Evolutionary conservation across 2,113 vertebrate species (phyloP).

Genomic region (Gambusia affinis): DNA sequence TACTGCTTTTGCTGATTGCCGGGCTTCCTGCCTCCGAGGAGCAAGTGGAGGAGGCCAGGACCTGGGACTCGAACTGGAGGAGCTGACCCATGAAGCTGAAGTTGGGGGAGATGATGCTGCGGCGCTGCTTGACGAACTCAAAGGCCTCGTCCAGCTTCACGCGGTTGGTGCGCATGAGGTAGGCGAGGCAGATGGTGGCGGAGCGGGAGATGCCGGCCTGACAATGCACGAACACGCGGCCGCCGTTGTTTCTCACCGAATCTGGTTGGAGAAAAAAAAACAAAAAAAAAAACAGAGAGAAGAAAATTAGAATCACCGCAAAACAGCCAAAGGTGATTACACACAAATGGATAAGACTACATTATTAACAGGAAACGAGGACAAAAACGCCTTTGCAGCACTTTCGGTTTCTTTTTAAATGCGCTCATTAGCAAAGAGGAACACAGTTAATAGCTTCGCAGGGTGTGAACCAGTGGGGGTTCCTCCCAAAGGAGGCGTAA

Average conservation of each 20-base stretch:
- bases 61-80: constrained; percentile 96
- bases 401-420: constrained; percentile 70
- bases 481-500: constrained; percentile 57
- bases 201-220: constrained; percentile 98
- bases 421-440: constrained; percentile 74
- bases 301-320: constrained; percentile 52
- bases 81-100: constrained; percentile 99
- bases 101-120: constrained; percentile 98
- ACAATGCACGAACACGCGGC: constrained; percentile 97
- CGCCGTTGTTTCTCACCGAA: constrained; percentile 90
- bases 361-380: constrained; percentile 36
- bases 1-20: constrained; percentile 83
- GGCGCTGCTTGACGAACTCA: constrained; percentile 97
- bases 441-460: constrained; percentile 61
- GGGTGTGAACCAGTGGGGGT: constrained; percentile 60
- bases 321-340: constrained; percentile 12
- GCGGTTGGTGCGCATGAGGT: constrained; percentile 98
- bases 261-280: constrained; percentile 77
- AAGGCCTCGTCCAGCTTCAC: constrained; percentile 98
- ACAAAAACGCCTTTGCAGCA: constrained; percentile 26
- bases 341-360: constrained; percentile 17
- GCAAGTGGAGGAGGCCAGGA: constrained; percentile 92
- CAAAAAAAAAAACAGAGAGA: not conserved
- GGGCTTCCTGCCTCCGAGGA: constrained; percentile 93
- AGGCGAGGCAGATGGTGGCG: constrained; percentile 97